Evolutionary conservation across 1,140 invertebrate genomes (phyloP).

Genomic region (Plectrocnemia conspersa): DNA sequence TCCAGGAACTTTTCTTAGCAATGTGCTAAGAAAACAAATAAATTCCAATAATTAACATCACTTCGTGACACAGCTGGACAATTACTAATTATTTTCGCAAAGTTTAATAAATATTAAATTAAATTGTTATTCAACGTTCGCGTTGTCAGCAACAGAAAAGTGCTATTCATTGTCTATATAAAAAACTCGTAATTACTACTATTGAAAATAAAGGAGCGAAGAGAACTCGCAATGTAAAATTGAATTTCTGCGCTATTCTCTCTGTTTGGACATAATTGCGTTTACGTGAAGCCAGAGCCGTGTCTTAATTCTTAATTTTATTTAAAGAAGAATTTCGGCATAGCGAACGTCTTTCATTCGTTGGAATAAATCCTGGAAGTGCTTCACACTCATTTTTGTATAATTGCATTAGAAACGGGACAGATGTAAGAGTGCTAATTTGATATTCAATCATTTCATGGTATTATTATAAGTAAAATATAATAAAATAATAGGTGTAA

Average conservation of each 20-base stretch:
- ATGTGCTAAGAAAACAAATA: no score
- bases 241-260: constrained; percentile 26
- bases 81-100: no score
- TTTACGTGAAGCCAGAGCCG: constrained; percentile 15
- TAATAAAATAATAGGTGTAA: no score
- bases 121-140: no score
- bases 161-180: no score
- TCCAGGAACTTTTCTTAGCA: no score
- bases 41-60: no score
- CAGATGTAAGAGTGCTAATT: background rate
- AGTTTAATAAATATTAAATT: no score
- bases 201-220: constrained; percentile 14
- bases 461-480: background rate
- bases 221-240: constrained; percentile 10
- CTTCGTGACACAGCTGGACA: no score
- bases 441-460: constrained; percentile 1
- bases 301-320: constrained; percentile 18
- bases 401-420: constrained; percentile 3
- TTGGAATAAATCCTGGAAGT: constrained; percentile 3
- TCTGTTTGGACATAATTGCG: constrained; percentile 28
- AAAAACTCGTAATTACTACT: no score
- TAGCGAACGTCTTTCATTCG: constrained; percentile 3
- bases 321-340: background rate
- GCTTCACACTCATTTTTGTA: constrained; percentile 1
- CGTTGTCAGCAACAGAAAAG: no score